Evolutionary conservation across 2,888 invertebrate genomes (phyloP), one percentile per base, ranked within the genome.

Genomic region (Eurois occulta): DNA sequence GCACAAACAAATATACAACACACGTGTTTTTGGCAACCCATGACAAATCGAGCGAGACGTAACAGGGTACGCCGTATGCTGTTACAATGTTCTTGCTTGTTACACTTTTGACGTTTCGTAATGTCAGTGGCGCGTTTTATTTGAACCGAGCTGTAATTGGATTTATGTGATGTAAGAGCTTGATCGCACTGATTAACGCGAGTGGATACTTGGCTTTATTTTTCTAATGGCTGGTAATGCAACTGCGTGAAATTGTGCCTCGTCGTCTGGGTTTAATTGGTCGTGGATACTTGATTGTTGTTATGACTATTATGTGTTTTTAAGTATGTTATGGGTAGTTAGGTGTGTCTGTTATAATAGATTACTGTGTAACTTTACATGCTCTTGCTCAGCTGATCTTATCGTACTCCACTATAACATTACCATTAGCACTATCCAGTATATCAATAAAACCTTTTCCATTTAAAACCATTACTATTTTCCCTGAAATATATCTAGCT

Each of bases 1-100:
- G 18, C 62, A 69, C 43, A 66, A 32, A 69, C 48, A 48, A 48
- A 48, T 48, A 24, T 24, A 48, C 48, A 24, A 43, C 86, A 84
- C 85, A 81, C 83, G 85, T 88, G 88, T 88, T 90, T 88, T 90
- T 88, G 88, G 85, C 89, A 92, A 88, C 86, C 89, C 88, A 83
- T 83, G 87, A 75, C 92, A 90, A 93, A 92, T 91, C 90, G 85
- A 82, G 85, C 91, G 91, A 87, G 83, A 91, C 92, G 89, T 89
- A 89, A 91, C 90, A 83, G 83, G 87, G 84, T 79, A 78, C 83
- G 75, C 16, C 18, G 43, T 62, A 77, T 71, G 77, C 72, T 81
- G 69, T 83, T 86, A 80, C 72, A 67, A 65, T 24, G 71, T 86
- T 86, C 69, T 88, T 86, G 77, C 75, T 87, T 86, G 80, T 88